These are phyloP conservation scores for Yponomeuta evonymella DNA, from an alignment of 2,888 invertebrate species.

Conservation along the genomic window DNA sequence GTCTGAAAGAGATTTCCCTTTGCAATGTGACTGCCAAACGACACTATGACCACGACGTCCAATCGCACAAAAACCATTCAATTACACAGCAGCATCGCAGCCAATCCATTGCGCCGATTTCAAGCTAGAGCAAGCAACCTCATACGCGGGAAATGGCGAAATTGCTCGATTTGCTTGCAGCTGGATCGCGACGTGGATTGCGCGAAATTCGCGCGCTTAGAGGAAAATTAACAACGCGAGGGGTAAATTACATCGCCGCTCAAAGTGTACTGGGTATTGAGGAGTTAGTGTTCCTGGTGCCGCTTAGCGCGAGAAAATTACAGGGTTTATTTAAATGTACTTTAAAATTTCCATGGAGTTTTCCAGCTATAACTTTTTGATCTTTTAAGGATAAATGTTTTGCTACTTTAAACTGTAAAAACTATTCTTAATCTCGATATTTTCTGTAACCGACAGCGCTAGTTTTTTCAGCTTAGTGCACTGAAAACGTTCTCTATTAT, in stretches of 20 bases:
- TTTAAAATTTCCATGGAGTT: too few relatives aligned
- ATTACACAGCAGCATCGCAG: background rate
- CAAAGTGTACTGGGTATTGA: background rate
- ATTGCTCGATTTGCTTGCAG: slow-evolving; percentile 8
- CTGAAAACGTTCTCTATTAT: too few relatives aligned
- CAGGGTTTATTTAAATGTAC: too few relatives aligned
- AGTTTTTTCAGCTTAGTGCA: too few relatives aligned
- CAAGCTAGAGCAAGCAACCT: slow-evolving; percentile 4
- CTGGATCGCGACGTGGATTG: slow-evolving; percentile 19
- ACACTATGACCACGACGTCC: background rate
- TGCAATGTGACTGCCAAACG: background rate
- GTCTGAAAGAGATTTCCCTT: too few relatives aligned
- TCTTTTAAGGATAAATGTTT: too few relatives aligned
- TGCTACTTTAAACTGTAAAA: too few relatives aligned
- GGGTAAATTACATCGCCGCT: slow-evolving; percentile 34
- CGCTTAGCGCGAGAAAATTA: too few relatives aligned
- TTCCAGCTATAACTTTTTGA: too few relatives aligned
- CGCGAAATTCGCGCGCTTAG: slow-evolving; percentile 39
- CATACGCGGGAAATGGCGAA: background rate
- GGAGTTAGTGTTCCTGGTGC: background rate
- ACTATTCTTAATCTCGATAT: too few relatives aligned
- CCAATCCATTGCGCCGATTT: slow-evolving; percentile 1
- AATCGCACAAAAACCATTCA: background rate
- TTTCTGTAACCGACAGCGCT: too few relatives aligned
- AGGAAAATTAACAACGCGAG: slow-evolving; percentile 40